Base-by-base conservation (phyloP, 2,113 vertebrate species). In the Ctenomys sociabilis region DNA sequence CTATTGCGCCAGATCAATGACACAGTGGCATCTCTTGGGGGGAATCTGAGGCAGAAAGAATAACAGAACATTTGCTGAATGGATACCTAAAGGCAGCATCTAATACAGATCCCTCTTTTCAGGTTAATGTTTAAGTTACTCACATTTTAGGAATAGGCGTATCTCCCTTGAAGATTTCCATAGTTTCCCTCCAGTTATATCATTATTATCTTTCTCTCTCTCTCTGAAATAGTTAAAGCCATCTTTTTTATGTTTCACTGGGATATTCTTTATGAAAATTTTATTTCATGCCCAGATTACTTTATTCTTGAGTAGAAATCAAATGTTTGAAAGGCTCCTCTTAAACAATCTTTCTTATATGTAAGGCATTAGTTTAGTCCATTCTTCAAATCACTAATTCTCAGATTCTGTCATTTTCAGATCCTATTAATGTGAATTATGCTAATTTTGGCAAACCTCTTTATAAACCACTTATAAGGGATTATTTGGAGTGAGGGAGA, bases 311-410 rank as follows among this genome's bases (percentile, higher is more conserved):
- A 9, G 85, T 24, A 40, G 1, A 95, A 95, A 93, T 86, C 21
- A 84, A 84, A 83, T 2, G 32, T 54, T 94, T 68, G 30, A 92
- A 70, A 85, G 16, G 59, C 22, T 83, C 9, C 28, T 85, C 1
- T 70, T 82, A 88, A 77, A 88, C 32, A 85, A n/a, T 80, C 22
- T 64, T 94, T 80, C 37, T 88, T 94, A 94, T 43, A 45, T 16
- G 77, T 22, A 73, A 93, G 72, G 49, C 37, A 88, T 66, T 84
- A 81, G 63, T 85, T 81, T 66, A n/a, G 49, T 40, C 28, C 28
- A 90, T 11, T 40, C 49, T 93, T 95, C 28, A 95, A 77, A 30
- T 16, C 45, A 89, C 52, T 66, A 57, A 12, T 91, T 78, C 17
- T 91, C 68, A 68, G 75, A 43, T 21, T 63, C 2, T n/a, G 7